Evolutionary conservation across 64 coral and sea anemone species (phyloP), one percentile per base, ranked within the genome.

Genomic region (Actinia tenebrosa): DNA sequence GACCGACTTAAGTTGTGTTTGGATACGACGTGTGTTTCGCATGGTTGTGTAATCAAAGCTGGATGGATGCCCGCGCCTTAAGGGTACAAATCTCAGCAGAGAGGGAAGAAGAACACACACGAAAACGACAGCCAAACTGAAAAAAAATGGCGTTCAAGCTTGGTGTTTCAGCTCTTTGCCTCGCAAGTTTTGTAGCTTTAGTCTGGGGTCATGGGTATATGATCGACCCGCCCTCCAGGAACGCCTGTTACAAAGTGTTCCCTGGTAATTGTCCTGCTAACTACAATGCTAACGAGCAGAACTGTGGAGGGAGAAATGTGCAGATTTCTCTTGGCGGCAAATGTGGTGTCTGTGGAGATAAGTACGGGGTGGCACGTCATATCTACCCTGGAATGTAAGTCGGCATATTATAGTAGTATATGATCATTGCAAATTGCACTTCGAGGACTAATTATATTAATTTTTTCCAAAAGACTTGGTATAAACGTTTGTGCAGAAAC

Each of bases 301-400:
- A 91, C 47, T 94, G 93, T 46, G 93, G 93, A 7, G 93, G 93
- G 2, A 87, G 86, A 16, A 53, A 52, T 13, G 83, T 60, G 2
- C 89, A 91, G 89, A 89, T 88, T 83, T 7, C 85, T 1, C 89
- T 84, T 83, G 79, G 71, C 7, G 89, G 89, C 1, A 94, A 91
- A 71, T 94, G 92, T 44, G 92, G 92, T 5, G 92, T 88, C 19
- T 94, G 92, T 77, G 92, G 92, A 0, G 92, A 94, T n/a, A 47
- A 79, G 68, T 94, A 91, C 53, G 16, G 85, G 17, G 71, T 11
- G 5, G 20, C 20, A 23, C 20, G n/a, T 6, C 53, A 81, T 10
- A 14, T 20, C 47, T 86, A 94, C 58, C 93, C 93, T 26, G 93
- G 93, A 7, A 91, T 84, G 75, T 94, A 85, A 53, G 93, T 88